These are phyloP conservation scores for Acrossocheilus wenchowensis DNA, from an alignment of 2,797 vertebrate genomes.

Conservation along the genomic window DNA sequence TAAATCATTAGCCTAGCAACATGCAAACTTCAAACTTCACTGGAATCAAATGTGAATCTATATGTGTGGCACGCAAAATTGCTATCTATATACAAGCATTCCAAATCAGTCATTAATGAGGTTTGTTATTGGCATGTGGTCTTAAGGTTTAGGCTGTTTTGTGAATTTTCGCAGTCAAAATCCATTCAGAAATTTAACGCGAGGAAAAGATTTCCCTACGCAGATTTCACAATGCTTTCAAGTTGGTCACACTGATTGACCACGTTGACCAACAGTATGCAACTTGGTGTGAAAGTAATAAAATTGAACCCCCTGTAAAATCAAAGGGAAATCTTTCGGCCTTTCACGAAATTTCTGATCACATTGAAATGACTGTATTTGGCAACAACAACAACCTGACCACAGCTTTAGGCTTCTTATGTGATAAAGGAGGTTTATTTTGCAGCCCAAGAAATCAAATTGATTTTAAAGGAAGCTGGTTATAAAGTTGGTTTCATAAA, in stretches of 20 bases:
- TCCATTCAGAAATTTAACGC: not conserved
- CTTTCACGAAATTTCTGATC: not conserved
- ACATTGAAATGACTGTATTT: not conserved
- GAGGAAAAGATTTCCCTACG: not conserved
- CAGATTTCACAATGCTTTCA: not conserved
- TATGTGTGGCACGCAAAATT: not conserved
- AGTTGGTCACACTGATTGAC: not conserved
- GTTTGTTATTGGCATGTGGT: not conserved
- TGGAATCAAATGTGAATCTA: not conserved
- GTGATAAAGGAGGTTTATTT: conserved; percentile 26
- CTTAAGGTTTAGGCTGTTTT: not conserved
- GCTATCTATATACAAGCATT: not conserved
- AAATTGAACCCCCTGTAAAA: not conserved
- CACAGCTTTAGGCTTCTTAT: not conserved
- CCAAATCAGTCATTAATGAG: not conserved
- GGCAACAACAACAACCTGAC: not conserved
- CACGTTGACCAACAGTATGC: not conserved
- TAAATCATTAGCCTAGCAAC: not conserved
- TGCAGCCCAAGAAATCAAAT: conserved; percentile 7
- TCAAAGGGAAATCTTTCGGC: not conserved
- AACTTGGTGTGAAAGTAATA: not conserved
- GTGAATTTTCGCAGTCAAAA: too few relatives aligned
- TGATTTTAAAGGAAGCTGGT: not conserved
- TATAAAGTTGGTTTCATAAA: not conserved
- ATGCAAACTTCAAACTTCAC: not conserved